Base-by-base conservation (phyloP, 2,797 vertebrate species). In the Lophius americanus region DNA sequence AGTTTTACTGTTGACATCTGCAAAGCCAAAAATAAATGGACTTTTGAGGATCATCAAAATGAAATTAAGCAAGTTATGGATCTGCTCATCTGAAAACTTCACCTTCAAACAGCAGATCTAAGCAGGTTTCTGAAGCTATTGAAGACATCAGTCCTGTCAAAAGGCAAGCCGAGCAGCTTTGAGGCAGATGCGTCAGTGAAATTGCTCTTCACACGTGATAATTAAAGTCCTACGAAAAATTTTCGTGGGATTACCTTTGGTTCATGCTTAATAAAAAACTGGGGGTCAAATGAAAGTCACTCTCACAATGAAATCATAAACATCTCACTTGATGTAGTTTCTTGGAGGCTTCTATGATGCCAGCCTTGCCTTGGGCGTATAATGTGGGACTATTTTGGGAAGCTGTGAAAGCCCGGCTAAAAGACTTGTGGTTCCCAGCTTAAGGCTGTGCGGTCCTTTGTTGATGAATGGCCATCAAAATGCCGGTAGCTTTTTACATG, bases 321-420 rank as follows among this genome's bases (percentile, higher is more conserved):
- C 53, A 57, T 80, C 72, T 79, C 60, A 77, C 72, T 88, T 59
- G 50, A 85, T 70, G 72, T 39, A 11, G 69, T 79, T 87, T 90
- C 80, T 83, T 88, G 84, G 60, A 79, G 86, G 82, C 76, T 64
- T 52, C 85, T 56, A 70, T 61, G 79, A 86, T 83, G 83, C 62
- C 80, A 65, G 76, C 50, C 64, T 73, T 83, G 69, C 86, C 86
- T 87, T 79, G 74, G 76, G 75, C 64, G 50, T 79, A 74, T 81
- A 88, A 84, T 70, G 70, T 49, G 51, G 55, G 66, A 70, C 86
- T 93, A 93, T 93, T 93, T 92, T 85, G 42, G 81, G 91, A 88
- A 79, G 74, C 79, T 78, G 79, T 61, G 53, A 87, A 85, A 90
- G 85, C 85, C 83, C 89, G 86, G 79, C 71, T 74, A 69, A 84